phyloP scores from a whole-genome alignment of 2,113 vertebrate genomes.

The Illadopsis cleaveri region DNA sequence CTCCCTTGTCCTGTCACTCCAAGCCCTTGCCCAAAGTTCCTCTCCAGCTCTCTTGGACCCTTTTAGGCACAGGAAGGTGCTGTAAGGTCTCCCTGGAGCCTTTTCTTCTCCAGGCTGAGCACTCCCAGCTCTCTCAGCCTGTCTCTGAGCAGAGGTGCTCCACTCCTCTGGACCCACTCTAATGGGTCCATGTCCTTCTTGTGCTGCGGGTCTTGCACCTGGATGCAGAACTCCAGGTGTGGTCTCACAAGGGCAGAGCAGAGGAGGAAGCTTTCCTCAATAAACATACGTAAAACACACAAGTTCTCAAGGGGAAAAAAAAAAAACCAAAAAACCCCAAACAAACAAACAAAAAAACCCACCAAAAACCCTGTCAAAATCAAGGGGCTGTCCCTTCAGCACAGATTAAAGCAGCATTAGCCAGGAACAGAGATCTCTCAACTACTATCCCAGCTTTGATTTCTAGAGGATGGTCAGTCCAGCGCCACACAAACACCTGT shows the following conservation, averaged over 20 bases:
- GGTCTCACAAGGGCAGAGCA: neutral
- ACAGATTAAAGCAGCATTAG: neutral
- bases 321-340: neutral
- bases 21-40: too few species aligned
- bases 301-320: too few species aligned
- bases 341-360: too few species aligned
- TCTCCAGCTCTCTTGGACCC: neutral
- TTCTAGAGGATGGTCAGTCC: neutral
- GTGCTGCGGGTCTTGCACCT: neutral
- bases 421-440: neutral
- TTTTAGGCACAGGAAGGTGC: neutral
- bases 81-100: neutral
- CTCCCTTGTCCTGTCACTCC: neutral
- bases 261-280: neutral
- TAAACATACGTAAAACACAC: neutral
- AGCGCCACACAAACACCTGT: rapidly evolving
- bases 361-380: neutral
- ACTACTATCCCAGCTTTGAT: neutral
- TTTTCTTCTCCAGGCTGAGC: neutral
- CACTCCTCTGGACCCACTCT: neutral
- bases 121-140: neutral
- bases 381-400: neutral
- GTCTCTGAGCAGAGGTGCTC: neutral
- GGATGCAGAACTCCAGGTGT: neutral
- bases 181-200: neutral